Conservation (phyloP, 1,140 invertebrate genomes). For the Drosophila neocordata region DNA sequence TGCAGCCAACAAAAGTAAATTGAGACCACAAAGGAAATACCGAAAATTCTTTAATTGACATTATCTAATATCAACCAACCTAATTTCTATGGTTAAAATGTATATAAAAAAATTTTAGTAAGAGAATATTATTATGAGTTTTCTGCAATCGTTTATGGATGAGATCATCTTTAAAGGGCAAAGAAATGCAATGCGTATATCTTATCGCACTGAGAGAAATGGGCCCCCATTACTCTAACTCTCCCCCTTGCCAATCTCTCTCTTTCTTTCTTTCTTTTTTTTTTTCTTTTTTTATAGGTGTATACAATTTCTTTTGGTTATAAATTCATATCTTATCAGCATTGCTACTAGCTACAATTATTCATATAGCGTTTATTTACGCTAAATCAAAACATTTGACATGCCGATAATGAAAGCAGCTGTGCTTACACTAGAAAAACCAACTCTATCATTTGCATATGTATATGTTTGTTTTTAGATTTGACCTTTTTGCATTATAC, state of each 20-base stretch:
- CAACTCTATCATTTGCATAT: slow-evolving; percentile 22
- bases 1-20: slow-evolving; percentile 36
- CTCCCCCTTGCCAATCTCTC: not conserved
- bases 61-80: slow-evolving; percentile 42
- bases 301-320: slow-evolving; percentile 15
- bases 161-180: slow-evolving; percentile 44
- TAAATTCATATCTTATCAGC: slow-evolving; percentile 43
- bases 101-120: slow-evolving; percentile 14
- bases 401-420: slow-evolving; percentile 23
- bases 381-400: slow-evolving; percentile 34
- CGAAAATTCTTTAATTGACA: slow-evolving; percentile 26
- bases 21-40: slow-evolving; percentile 36
- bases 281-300: not conserved
- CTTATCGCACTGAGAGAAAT: slow-evolving; percentile 13
- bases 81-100: not conserved
- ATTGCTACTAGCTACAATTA: not conserved
- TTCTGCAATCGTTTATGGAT: slow-evolving; percentile 55
- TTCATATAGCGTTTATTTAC: slow-evolving; percentile 34
- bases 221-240: too few relatives aligned
- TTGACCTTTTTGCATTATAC: slow-evolving; percentile 41
- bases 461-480: slow-evolving; percentile 22
- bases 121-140: slow-evolving; percentile 52
- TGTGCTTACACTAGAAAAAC: not conserved
- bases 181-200: slow-evolving; percentile 11
- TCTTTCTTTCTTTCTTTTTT: not conserved